These are phyloP conservation scores for Diacarnus erythraeanus DNA, from an alignment of 37 sponge, comb jelly and placozoan species.

Conservation along the genomic window DNA sequence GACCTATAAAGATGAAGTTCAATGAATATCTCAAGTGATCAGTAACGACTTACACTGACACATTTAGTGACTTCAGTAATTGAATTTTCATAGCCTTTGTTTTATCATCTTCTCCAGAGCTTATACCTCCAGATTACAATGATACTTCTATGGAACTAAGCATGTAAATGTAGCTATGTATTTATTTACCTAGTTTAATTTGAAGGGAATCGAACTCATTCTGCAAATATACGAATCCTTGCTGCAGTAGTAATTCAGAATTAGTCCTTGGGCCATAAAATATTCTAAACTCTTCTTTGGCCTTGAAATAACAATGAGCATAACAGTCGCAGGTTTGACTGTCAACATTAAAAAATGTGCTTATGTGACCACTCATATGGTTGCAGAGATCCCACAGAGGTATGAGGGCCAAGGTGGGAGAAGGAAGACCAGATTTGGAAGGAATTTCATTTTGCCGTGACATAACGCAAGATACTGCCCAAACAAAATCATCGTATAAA, in stretches of 20 bases:
- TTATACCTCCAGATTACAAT: slow-evolving; percentile 43
- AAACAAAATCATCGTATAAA: slow-evolving; percentile 61
- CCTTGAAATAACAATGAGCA: slow-evolving; percentile 7
- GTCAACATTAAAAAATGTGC: slow-evolving; percentile 61
- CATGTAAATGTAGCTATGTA: not conserved
- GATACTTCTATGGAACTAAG: not conserved
- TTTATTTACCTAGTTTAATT: slow-evolving; percentile 55
- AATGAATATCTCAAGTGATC: not conserved
- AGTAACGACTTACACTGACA: slow-evolving; percentile 22
- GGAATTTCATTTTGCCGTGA: slow-evolving; percentile 82
- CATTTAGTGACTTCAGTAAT: not conserved
- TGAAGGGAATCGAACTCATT: slow-evolving; percentile 49
- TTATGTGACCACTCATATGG: slow-evolving; percentile 51
- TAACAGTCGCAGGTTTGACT: slow-evolving; percentile 42
- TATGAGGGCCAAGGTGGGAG: slow-evolving; percentile 54
- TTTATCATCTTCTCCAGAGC: slow-evolving; percentile 20
- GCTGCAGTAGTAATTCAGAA: slow-evolving; percentile 69
- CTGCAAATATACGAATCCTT: slow-evolving; percentile 62
- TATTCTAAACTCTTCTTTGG: slow-evolving; percentile 65
- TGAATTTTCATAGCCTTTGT: slow-evolving; percentile 19
- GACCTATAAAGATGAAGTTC: slow-evolving; percentile 24
- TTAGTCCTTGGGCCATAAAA: slow-evolving; percentile 75
- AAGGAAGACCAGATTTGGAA: not conserved
- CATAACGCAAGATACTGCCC: slow-evolving; percentile 80
- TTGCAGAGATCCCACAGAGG: slow-evolving; percentile 87